Evolutionary conservation across 1,140 invertebrate genomes (phyloP), one percentile per base, ranked within the genome.

Genomic region (Spodoptera frugiperda): DNA sequence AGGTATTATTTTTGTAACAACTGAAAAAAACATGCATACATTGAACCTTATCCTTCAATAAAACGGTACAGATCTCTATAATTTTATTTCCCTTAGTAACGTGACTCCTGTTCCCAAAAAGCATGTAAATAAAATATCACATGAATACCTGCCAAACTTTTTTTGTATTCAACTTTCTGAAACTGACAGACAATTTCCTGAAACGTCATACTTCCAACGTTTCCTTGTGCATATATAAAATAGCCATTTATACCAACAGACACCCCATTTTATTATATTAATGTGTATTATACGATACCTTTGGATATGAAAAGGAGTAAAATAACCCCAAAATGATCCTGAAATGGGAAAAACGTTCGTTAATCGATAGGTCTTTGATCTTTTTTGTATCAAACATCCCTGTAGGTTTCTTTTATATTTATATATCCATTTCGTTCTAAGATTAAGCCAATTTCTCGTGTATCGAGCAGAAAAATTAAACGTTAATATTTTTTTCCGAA

Each of bases 321-420:
- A 33, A 73, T 73, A 73, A 49, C n/a, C 54, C 19, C 14, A 30
- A 73, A 73, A 61, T 33, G 51, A 46, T 55, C 53, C 15, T 44
- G 46, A 61, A 73, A 61, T 61, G 55, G 39, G 21, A 73, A 73
- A 73, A 71, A 55, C 10, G 68, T 49, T 49, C 21, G 44, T 14
- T 59, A 73, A 73, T 73, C 53, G 71, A 57, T 54, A 39, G 8
- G 25, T 15, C 71, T 73, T 73, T 73, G 54, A 73, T 73, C 71
- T 73, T 48, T 17, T 17, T 4, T 14, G 71, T 55, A 73, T 73
- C 61, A 73, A 59, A 61, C 55, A 48, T 59, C 33, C 17, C 55
- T 30, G 10, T 17, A 30, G 30, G 44, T 73, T 73, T 59, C 44
- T 57, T 57, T 46, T n/a, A 46, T 15, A 71, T 49, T 14, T 48